Evolutionary conservation across 2,797 vertebrate species (phyloP), one percentile per base, ranked within the genome.

Genomic region (Channa striata): DNA sequence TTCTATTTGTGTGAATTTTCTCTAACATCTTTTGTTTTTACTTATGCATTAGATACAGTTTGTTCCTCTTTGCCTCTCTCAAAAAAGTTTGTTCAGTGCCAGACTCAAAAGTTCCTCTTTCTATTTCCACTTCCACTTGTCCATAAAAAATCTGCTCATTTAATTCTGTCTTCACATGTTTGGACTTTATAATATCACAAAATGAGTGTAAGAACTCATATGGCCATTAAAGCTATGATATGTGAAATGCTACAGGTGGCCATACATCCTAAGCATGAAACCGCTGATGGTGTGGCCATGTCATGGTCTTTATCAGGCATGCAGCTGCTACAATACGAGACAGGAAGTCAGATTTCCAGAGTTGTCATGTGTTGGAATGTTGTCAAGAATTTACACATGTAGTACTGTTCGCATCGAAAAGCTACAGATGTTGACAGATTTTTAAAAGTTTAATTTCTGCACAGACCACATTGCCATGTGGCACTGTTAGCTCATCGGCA

Each of bases 251-350:
- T 13, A 49, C 30, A 64, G 25, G 46, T 56, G 47, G n/a, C 75
- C 51, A 40, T 75, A 69, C 33, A 63, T 81, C 42, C 64, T 47
- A 33, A 23, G 20, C 36, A 37, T 57, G 46, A 60, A 73, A 81
- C 78, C 69, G 56, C 17, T 43, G 21, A 33, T 5, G 48, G 72
- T 67, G 69, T 51, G 34, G 59, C 74, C 57, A 76, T 49, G 64
- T 39, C 34, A 13, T 62, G 44, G 8, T 19, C 14, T 53, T 56
- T 57, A 21, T 71, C 25, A 66, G 37, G 48, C 11, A 2, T 50
- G 42, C 60, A 61, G 54, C 60, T 14, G 64, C 40, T 58, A 75
- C 33, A 64, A 73, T 58, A 75, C 33, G 66, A 73, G 33, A 77
- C 66, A 25, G 37, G n/a, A 30, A 30, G 25, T 30, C 25, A 30